Conservation (phyloP, 2,888 invertebrate species). For the Miltochrista miniata region DNA sequence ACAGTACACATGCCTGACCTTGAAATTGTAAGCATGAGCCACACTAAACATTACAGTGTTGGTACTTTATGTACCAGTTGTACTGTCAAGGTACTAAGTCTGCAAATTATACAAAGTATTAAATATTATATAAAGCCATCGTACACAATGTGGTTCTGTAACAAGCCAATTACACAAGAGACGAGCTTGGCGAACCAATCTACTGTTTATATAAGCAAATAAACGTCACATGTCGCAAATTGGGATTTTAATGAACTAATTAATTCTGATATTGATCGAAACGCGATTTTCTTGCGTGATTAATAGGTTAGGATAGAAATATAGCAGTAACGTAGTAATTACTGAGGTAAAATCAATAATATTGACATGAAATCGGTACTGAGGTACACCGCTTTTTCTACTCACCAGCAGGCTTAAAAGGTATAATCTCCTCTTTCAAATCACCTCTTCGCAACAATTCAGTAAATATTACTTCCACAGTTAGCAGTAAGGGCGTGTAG, state of each 20-base stretch:
- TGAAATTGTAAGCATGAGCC: slow-evolving; percentile 19
- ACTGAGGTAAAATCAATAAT: slow-evolving; percentile 55
- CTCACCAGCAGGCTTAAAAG: slow-evolving; percentile 83
- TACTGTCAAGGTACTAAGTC: slow-evolving; percentile 2
- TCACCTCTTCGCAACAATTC: slow-evolving; percentile 87
- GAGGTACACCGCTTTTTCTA: slow-evolving; percentile 27
- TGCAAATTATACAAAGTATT: slow-evolving; percentile 7
- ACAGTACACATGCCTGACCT: slow-evolving; percentile 25
- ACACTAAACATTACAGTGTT: slow-evolving; percentile 2
- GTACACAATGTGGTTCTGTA: slow-evolving; percentile 10
- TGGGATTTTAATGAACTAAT: slow-evolving; percentile 29
- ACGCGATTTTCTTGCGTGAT: not conserved
- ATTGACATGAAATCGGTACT: slow-evolving; percentile 35
- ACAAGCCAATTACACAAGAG: slow-evolving; percentile 43
- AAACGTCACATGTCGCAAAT: slow-evolving; percentile 54
- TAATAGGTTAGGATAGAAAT: not conserved
- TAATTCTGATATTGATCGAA: slow-evolving; percentile 12
- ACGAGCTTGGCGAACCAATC: slow-evolving; percentile 20
- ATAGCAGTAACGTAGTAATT: slow-evolving; percentile 4
- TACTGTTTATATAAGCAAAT: slow-evolving; percentile 48
- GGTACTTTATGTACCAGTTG: slow-evolving; percentile 5
- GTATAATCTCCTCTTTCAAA: slow-evolving; percentile 84
- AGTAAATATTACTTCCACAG: slow-evolving; percentile 88
- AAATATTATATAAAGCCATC: slow-evolving; percentile 9
- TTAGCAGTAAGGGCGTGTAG: slow-evolving; percentile 85